A percentile compares a stretch with the other conserved stretches of the same genome.
These are phyloP conservation scores for Lepidotrigona ventralis DNA, from an alignment of 1,140 invertebrate species.

Conservation along the genomic window DNA sequence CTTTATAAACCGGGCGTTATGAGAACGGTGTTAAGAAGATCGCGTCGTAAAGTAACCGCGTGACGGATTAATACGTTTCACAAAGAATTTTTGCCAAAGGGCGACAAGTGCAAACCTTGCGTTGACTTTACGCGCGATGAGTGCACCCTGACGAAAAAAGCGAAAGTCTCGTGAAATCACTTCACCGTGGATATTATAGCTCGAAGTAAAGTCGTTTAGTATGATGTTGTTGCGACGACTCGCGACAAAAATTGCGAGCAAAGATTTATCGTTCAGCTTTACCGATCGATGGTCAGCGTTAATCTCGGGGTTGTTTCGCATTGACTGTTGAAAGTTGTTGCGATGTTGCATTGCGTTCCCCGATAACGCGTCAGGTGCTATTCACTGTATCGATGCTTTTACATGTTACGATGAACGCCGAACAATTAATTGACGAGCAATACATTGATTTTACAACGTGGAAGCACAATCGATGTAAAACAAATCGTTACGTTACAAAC, in stretches of 20 bases:
- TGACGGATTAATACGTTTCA: constrained; percentile 21
- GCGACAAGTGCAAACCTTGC: background rate
- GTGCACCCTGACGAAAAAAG: constrained; percentile 49
- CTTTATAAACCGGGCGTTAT: background rate
- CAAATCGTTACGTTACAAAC: background rate
- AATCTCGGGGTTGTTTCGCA: constrained; percentile 32
- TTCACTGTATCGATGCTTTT: background rate
- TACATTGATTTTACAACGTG: background rate
- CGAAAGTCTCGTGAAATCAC: constrained; percentile 57
- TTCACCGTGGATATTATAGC: constrained; percentile 50
- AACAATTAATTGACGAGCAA: background rate
- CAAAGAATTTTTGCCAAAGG: background rate
- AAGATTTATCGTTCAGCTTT: constrained; percentile 55
- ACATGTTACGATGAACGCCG: background rate
- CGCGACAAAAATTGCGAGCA: constrained; percentile 49
- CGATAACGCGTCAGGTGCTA: constrained; percentile 24
- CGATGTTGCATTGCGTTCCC: constrained; percentile 14
- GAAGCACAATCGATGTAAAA: background rate
- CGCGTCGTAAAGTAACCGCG: background rate
- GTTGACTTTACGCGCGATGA: constrained; percentile 23
- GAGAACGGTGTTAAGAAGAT: no score
- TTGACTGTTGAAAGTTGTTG: constrained; percentile 41
- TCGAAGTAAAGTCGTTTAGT: constrained; percentile 58
- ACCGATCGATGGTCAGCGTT: constrained; percentile 46
- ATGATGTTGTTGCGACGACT: constrained; percentile 60